Conservation (phyloP, 2,113 vertebrate genomes). For the Oenanthe oenanthe region DNA sequence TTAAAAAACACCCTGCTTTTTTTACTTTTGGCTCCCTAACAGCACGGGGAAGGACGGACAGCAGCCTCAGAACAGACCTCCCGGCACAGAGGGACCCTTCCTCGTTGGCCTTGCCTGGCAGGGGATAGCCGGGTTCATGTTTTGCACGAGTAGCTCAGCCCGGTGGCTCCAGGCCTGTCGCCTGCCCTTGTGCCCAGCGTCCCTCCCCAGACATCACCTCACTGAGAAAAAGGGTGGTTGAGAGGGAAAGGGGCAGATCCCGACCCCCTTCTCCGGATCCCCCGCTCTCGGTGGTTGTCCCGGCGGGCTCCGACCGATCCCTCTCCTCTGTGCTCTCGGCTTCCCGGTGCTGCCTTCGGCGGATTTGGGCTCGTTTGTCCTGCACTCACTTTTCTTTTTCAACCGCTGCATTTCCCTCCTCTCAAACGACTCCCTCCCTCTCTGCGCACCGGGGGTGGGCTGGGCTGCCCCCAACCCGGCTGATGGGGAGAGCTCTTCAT, state of each 20-base stretch:
- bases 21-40: background rate
- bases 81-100: background rate
- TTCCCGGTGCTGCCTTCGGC: background rate
- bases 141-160: background rate
- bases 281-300: background rate
- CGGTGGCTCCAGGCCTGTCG: background rate
- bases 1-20: background rate
- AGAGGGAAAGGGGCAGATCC: background rate
- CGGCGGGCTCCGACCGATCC: background rate
- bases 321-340: background rate
- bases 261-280: fast-evolving
- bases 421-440: background rate
- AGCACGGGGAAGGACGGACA: background rate
- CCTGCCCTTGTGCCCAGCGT: background rate
- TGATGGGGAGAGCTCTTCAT: background rate
- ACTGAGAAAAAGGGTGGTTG: background rate
- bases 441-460: background rate
- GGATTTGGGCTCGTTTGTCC: background rate
- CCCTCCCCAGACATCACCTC: background rate
- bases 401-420: background rate
- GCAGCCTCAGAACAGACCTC: background rate
- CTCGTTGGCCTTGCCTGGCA: background rate
- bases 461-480: background rate
- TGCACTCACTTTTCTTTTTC: background rate
- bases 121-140: background rate